phyloP scores from a whole-genome alignment of 2,797 vertebrate genomes.

The Pteropus rufus region DNA sequence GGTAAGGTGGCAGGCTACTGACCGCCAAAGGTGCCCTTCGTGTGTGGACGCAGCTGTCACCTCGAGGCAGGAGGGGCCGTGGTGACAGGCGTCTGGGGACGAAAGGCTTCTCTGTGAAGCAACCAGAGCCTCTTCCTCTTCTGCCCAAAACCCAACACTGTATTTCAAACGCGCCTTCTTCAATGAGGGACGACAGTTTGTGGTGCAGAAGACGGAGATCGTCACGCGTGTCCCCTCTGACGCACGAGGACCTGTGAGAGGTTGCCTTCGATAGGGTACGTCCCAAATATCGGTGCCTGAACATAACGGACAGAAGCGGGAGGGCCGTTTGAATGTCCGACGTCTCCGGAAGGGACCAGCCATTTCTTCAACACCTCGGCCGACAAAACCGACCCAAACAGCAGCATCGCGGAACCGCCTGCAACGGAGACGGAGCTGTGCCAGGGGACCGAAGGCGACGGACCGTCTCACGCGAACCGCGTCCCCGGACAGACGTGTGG shows the following conservation, averaged over 20 bases:
- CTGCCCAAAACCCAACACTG: not conserved
- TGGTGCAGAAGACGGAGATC: not conserved
- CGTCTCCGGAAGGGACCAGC: not conserved
- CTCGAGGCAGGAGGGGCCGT: not conserved
- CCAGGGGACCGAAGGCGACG: rapidly evolving
- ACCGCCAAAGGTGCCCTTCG: not conserved
- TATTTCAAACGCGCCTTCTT: not conserved
- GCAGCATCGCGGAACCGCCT: rapidly evolving
- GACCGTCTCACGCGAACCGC: rapidly evolving
- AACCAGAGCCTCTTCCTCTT: not conserved
- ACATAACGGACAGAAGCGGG: not conserved
- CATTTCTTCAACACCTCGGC: not conserved
- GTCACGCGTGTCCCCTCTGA: not conserved
- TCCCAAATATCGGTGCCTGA: not conserved
- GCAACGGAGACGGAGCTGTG: rapidly evolving
- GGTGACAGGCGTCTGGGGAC: not conserved
- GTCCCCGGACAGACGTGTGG: rapidly evolving
- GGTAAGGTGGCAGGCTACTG: not conserved
- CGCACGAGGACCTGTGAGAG: not conserved
- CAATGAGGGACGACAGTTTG: not conserved
- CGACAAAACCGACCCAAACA: not conserved
- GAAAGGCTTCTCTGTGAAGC: not conserved
- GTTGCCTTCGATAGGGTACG: rapidly evolving
- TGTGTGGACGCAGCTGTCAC: not conserved
- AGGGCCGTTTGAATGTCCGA: not conserved